Evolutionary conservation across 2,797 vertebrate genomes (phyloP), one percentile per base, ranked within the genome.

Genomic region (Gobio occitaniae): DNA sequence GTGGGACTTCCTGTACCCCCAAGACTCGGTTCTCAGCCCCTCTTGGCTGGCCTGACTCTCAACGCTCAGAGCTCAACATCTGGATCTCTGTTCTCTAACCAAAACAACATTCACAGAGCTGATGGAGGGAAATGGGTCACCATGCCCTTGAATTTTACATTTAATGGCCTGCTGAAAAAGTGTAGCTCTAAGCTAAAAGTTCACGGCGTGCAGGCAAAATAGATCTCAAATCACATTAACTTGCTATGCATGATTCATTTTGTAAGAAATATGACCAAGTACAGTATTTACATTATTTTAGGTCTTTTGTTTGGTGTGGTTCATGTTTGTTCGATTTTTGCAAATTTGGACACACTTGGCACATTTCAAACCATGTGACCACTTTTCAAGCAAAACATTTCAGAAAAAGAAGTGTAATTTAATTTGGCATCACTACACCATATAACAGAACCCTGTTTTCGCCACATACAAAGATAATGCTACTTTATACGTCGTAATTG

Each of bases 1-100:
- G 87, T 90, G 89, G 85, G 89, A 90, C 90, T 89, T 90, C 88
- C 90, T 90, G 90, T 84, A 82, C 78, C 78, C 75, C 59, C 76
- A 65, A 83, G 75, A 86, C 38, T 83, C 52, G 59, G 68, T 85
- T 87, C 87, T 88, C 86, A 86, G 84, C 77, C 72, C 50, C 79
- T 86, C 78, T 81, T 77, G 85, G 86, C 87, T 36, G 80, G 83
- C 83, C 80, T 76, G 86, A 75, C 78, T 87, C 71, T 74, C 63
- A 78, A 29, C 32, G 59, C 83, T 78, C 83, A 87, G 74, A 83
- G 84, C 84, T 74, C 78, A 85, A 86, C 89, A 90, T 90, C 89
- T 90, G 89, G 89, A 87, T 85, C 84, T 86, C 78, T 89, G 84
- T 81, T 78, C 84, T 84, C 77, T 54, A 85, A 85, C 84, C 78